Evolutionary conservation across 2,888 invertebrate species (phyloP).

Genomic region (Allygus modestus): DNA sequence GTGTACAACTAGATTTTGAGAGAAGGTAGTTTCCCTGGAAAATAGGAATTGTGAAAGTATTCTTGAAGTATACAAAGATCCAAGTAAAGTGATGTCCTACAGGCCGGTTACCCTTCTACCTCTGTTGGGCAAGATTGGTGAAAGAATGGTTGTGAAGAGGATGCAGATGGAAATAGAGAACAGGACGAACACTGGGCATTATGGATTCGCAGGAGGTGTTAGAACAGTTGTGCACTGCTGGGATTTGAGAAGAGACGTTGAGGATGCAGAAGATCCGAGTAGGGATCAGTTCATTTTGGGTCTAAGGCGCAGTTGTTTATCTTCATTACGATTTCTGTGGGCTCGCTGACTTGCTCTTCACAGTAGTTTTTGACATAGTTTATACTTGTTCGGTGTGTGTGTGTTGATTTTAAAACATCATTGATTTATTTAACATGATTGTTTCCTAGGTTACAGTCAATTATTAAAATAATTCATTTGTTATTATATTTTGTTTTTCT

Average conservation of each 20-base stretch:
- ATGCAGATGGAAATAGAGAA: neutral
- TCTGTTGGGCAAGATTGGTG: neutral
- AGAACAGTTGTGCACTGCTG: neutral
- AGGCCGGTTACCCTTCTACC: slow-evolving; percentile 3
- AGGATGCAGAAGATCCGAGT: neutral
- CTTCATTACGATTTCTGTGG: too few species aligned
- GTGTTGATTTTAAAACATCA: too few species aligned
- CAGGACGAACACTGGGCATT: neutral
- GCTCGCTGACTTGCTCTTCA: too few species aligned
- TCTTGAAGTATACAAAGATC: slow-evolving; percentile 2
- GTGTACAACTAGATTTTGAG: neutral
- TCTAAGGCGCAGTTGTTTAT: too few species aligned
- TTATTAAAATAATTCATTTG: too few species aligned
- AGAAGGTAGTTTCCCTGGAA: neutral
- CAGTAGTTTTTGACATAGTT: too few species aligned
- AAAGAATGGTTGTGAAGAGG: neutral
- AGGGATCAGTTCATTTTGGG: too few species aligned
- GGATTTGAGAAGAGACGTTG: neutral
- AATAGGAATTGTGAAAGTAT: neutral
- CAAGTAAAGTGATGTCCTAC: slow-evolving; percentile 10
- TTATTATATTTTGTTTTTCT: too few species aligned
- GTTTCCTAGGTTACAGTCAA: too few species aligned
- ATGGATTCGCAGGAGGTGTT: neutral
- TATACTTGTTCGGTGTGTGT: too few species aligned
- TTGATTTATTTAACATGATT: too few species aligned